Evolutionary conservation across 2,797 vertebrate genomes (phyloP), one percentile per base, ranked within the genome.

Genomic region (Coilia nasus): DNA sequence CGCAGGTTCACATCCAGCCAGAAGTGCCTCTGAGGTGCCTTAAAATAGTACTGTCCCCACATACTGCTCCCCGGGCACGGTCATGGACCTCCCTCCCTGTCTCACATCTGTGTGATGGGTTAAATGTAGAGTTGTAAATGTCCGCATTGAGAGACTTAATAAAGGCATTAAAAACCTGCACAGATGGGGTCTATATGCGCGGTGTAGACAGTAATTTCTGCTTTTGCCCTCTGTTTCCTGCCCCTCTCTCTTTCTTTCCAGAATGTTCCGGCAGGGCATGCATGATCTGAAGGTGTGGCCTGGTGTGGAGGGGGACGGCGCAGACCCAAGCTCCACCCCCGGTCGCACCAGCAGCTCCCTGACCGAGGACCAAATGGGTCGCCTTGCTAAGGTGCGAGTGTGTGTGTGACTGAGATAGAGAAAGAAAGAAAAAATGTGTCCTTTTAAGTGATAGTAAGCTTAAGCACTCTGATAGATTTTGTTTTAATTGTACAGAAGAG

Each of bases 221-320:
- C 56, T 19, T 23, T 2, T 12, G 2, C 62, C 23, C n/a, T 35
- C 14, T 1, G 82, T 47, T 78, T 3, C 83, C n/a, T 12, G 11
- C 57, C 25, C 25, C 44, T 85, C 56, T 87, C 1, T 0, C 2
- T 14, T 19, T 14, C 6, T 47, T n/a, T 60, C 31, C 86, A 99
- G 98, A 86, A 99, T 99, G 98, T 99, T 99, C 89, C 96, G 98
- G 17, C 98, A 99, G 93, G 98, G 98, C 84, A 99, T 99, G 98
- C 98, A 99, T 28, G 98, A 99, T 91, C 94, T 99, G 90, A 99
- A 99, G 91, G 98, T 99, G 64, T 99, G 98, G 98, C 98, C 98
- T 2, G 97, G 97, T 0, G 96, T 99, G 62, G 97, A 98, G 93
- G 98, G 98, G 25, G 97, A 99, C 81, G 98, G 98, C 81, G 96